A percentile compares a stretch with the other conserved stretches of the same genome.
phyloP scores from a whole-genome alignment of 2,113 vertebrate genomes.

The Gnathonemus longibarbis region DNA sequence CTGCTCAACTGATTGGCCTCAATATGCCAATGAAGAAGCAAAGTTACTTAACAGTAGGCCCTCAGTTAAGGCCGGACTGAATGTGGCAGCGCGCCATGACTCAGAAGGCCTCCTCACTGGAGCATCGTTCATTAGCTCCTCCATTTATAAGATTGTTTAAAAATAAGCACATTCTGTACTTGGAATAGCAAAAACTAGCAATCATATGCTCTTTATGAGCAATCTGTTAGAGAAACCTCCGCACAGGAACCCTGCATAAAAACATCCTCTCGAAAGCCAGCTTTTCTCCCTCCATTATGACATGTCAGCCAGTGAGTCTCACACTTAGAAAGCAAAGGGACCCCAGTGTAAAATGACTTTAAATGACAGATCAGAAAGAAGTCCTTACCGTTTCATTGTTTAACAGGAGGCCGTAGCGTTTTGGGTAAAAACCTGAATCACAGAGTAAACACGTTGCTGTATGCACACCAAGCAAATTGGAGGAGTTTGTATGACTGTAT shows the following conservation, averaged over 20 bases:
- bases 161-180: background rate
- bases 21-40: background rate
- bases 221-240: background rate
- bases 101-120: background rate
- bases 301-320: background rate
- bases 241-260: background rate
- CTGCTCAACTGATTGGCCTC: background rate
- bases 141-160: background rate
- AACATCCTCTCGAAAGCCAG: background rate
- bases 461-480: background rate
- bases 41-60: background rate
- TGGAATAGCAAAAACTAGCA: background rate
- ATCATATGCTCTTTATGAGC: background rate
- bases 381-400: background rate
- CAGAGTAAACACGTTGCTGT: background rate
- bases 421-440: background rate
- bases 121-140: background rate
- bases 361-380: background rate
- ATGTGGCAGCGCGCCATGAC: background rate
- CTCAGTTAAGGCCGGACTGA: background rate
- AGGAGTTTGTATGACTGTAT: conserved; percentile 20
- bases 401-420: background rate
- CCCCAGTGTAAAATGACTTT: background rate
- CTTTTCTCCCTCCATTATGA: background rate
- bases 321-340: background rate